These are phyloP conservation scores for Meloe dianella DNA, from an alignment of 2,888 invertebrate genomes.

Conservation along the genomic window DNA sequence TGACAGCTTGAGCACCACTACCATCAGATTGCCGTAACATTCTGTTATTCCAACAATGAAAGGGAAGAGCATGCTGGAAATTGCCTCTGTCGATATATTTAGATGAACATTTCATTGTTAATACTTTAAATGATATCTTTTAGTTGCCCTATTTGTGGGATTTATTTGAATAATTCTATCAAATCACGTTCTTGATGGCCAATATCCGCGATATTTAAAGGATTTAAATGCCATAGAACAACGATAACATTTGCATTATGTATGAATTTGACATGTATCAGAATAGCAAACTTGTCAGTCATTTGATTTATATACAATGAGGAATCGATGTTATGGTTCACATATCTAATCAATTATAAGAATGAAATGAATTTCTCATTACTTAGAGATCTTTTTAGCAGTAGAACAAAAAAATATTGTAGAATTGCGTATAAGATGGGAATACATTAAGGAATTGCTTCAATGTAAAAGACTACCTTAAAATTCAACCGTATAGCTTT, in stretches of 20 bases:
- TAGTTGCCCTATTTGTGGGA: background rate
- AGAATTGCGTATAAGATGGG: no score
- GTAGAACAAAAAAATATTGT: background rate
- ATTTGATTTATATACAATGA: background rate
- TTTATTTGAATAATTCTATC: background rate
- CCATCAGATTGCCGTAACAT: no score
- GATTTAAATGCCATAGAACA: background rate
- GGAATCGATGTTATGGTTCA: background rate
- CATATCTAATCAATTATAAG: background rate
- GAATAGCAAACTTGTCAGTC: background rate
- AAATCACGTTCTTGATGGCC: background rate
- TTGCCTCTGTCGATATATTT: no score
- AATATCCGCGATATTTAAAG: background rate
- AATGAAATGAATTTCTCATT: background rate
- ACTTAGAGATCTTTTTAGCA: background rate
- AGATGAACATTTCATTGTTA: no score
- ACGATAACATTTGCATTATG: slow-evolving; percentile 2
- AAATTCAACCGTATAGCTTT: slow-evolving; percentile 2
- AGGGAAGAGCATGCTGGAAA: no score
- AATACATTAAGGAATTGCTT: background rate
- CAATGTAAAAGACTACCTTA: background rate
- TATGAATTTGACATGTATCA: background rate
- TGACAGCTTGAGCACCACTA: background rate
- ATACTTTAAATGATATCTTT: background rate
- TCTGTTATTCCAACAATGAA: no score